A percentile compares a stretch with the other conserved stretches of the same genome.
Evolutionary conservation across 2,797 vertebrate species (phyloP).

Genomic region (Ceryle rudis): DNA sequence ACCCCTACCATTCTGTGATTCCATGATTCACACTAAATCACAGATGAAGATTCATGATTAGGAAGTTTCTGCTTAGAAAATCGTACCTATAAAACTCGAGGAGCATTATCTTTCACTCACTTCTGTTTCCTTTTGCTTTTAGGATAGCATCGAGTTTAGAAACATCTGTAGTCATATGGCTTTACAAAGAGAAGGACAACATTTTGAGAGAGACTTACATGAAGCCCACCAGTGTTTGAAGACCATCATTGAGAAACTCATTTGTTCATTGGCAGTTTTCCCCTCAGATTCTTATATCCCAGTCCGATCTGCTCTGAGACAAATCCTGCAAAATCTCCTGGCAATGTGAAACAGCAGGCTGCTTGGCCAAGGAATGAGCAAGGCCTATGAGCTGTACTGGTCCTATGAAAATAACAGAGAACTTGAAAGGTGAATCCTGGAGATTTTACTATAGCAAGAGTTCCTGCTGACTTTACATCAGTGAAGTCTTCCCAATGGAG

Average conservation of each 20-base stretch:
- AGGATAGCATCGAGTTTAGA: constrained; percentile 74
- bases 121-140: constrained; percentile 20
- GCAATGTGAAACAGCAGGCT: constrained; percentile 25
- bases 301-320: constrained; percentile 32
- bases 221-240: constrained; percentile 68
- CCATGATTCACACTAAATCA: background rate
- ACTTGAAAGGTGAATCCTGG: constrained; percentile 26
- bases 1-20: background rate
- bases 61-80: constrained; percentile 2
- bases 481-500: constrained; percentile 12
- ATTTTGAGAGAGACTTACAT: constrained; percentile 68
- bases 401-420: constrained; percentile 20
- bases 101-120: background rate
- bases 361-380: background rate
- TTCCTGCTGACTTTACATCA: constrained; percentile 5
- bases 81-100: background rate
- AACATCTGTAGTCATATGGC: constrained; percentile 74
- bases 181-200: constrained; percentile 73
- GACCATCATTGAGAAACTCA: constrained; percentile 65
- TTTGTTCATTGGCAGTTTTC: constrained; percentile 52
- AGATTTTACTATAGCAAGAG: background rate
- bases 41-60: background rate
- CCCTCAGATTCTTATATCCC: constrained; percentile 40
- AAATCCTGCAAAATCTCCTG: constrained; percentile 71
- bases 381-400: background rate